Evolutionary conservation across 2,888 invertebrate genomes (phyloP).

Genomic region (Meiosimyza platycephala): DNA sequence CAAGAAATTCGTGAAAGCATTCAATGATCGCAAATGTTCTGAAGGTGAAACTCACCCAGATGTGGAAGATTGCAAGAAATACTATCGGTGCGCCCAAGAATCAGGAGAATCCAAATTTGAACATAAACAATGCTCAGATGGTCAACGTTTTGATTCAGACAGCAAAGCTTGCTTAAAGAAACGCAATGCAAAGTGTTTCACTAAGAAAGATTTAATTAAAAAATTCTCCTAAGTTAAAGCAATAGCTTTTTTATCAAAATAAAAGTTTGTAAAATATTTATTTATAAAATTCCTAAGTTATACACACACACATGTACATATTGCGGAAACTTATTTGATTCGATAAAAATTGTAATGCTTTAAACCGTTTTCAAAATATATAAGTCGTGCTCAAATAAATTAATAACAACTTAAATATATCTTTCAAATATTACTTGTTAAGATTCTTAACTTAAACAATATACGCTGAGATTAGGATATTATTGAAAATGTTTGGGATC

Average conservation of each 20-base stretch:
- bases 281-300: neutral
- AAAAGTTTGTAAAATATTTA: neutral
- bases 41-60: constrained; percentile 56
- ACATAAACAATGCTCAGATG: constrained; percentile 54
- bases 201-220: constrained; percentile 41
- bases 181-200: constrained; percentile 47
- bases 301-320: neutral
- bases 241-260: too few species aligned
- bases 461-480: too few species aligned
- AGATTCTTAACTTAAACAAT: too few species aligned
- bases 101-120: constrained; percentile 50
- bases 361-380: too few species aligned
- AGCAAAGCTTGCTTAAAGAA: constrained; percentile 49
- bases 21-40: constrained; percentile 51
- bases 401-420: too few species aligned
- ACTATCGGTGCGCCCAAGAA: constrained; percentile 56
- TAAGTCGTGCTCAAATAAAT: too few species aligned
- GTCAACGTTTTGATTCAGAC: constrained; percentile 54
- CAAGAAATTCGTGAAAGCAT: constrained; percentile 51
- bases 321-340: neutral
- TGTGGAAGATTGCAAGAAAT: constrained; percentile 55
- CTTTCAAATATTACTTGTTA: too few species aligned
- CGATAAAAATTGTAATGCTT: too few species aligned
- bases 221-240: neutral
- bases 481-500: too few species aligned